A percentile compares a stretch with the other conserved stretches of the same genome.
These are phyloP conservation scores for Lepisosteus osseus DNA, from an alignment of 2,113 vertebrate genomes.

Conservation along the genomic window DNA sequence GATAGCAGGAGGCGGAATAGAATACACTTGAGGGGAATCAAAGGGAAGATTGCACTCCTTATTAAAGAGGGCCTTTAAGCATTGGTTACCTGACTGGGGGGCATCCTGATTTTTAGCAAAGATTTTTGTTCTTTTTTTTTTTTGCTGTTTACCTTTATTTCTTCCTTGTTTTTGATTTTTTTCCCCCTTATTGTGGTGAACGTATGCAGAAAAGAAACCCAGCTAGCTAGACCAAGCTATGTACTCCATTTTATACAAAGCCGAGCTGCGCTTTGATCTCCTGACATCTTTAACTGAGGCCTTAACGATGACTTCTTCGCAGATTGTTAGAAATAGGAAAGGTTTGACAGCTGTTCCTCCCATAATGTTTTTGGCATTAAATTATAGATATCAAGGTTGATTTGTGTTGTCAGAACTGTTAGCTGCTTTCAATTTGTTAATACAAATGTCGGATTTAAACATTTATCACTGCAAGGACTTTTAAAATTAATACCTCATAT, in stretches of 20 bases:
- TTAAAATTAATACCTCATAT: too few species aligned
- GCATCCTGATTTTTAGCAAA: constrained; percentile 49
- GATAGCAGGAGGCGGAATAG: neutral
- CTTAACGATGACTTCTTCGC: constrained; percentile 66
- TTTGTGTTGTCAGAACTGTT: too few species aligned
- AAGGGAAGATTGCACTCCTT: constrained; percentile 59
- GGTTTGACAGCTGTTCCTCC: constrained; percentile 43
- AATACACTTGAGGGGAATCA: constrained; percentile 18
- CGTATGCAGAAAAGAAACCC: too few species aligned
- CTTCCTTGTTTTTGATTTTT: constrained; percentile 11
- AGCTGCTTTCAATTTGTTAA: too few species aligned
- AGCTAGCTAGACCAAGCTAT: too few species aligned
- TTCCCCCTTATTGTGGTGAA: constrained; percentile 11
- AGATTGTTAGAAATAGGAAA: constrained; percentile 45
- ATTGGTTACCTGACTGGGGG: constrained; percentile 53
- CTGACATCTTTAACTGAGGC: constrained; percentile 69
- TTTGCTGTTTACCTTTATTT: constrained; percentile 29
- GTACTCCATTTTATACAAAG: constrained; percentile 23
- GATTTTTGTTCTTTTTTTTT: constrained; percentile 59
- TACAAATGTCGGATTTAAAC: too few species aligned
- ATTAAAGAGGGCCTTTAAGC: constrained; percentile 32
- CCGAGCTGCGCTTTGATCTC: constrained; percentile 44
- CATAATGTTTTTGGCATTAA: constrained; percentile 25
- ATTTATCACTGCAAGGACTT: too few species aligned
- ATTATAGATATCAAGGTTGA: too few species aligned